A percentile compares a stretch with the other conserved stretches of the same genome.
These are phyloP conservation scores for Alectoris magna DNA, from an alignment of 2,797 vertebrate genomes.

Conservation along the genomic window DNA sequence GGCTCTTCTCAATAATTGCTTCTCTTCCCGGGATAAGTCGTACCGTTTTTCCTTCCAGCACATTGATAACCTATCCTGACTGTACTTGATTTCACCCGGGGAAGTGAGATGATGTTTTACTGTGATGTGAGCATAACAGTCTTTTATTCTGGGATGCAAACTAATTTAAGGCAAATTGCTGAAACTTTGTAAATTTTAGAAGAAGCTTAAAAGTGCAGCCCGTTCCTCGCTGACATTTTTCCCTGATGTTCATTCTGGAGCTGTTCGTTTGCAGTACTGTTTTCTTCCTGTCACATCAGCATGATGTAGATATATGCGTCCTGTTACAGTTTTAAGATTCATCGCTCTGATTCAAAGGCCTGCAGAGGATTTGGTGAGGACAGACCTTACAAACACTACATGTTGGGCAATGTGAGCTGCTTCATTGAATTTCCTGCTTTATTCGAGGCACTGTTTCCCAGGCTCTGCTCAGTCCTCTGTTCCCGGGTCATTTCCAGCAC, in stretches of 20 bases:
- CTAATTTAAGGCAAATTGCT: not conserved
- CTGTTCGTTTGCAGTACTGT: slow-evolving; percentile 20
- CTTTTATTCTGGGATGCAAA: slow-evolving; percentile 25
- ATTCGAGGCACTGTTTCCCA: not conserved
- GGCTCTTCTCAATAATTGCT: slow-evolving; percentile 60
- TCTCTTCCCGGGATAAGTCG: slow-evolving; percentile 55
- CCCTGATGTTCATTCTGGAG: not conserved
- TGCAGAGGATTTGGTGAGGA: not conserved
- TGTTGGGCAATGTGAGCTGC: not conserved
- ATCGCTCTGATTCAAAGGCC: not conserved
- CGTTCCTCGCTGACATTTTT: not conserved
- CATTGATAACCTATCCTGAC: slow-evolving; percentile 66
- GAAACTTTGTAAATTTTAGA: slow-evolving; percentile 17
- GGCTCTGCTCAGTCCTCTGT: not conserved
- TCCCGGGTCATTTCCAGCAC: not conserved
- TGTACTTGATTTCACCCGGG: slow-evolving; percentile 68
- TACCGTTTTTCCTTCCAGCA: slow-evolving; percentile 42
- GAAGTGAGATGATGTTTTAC: slow-evolving; percentile 32
- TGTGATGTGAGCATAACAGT: not conserved
- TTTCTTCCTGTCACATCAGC: slow-evolving; percentile 13
- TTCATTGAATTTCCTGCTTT: not conserved
- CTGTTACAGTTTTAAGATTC: not conserved
- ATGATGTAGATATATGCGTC: slow-evolving; percentile 1
- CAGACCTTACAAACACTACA: not conserved
- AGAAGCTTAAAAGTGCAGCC: not conserved